These are phyloP conservation scores for Agrochola litura DNA, from an alignment of 2,888 invertebrate genomes.

Conservation along the genomic window DNA sequence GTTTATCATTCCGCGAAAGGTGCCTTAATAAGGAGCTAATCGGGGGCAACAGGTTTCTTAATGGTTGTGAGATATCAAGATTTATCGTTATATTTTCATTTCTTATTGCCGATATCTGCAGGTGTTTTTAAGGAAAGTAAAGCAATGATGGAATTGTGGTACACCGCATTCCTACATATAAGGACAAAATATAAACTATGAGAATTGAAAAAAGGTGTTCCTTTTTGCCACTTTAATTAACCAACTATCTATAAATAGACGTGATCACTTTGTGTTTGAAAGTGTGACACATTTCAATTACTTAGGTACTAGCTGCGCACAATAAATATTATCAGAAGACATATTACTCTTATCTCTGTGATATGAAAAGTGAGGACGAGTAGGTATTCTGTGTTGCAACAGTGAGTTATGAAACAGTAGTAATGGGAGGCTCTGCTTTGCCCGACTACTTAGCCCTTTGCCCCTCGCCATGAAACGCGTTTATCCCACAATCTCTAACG, in stretches of 20 bases:
- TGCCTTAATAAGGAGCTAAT: neutral
- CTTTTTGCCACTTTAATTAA: neutral
- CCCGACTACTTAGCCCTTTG: conserved; percentile 67
- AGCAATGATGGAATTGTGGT: neutral
- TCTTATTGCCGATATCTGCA: neutral
- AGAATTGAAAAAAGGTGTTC: neutral
- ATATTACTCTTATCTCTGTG: conserved; percentile 16
- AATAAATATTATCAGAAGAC: conserved; percentile 17
- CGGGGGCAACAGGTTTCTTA: conserved; percentile 29
- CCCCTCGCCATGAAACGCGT: conserved; percentile 63
- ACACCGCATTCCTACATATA: neutral
- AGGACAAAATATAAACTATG: neutral
- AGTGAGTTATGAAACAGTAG: conserved; percentile 58
- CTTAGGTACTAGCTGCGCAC: neutral
- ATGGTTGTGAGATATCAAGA: conserved; percentile 12
- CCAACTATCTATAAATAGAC: neutral
- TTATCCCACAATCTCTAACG: conserved; percentile 62
- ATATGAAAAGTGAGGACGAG: conserved; percentile 21
- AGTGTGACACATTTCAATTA: conserved; percentile 11
- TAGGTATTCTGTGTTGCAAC: conserved; percentile 26
- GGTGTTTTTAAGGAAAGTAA: neutral
- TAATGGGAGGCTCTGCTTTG: conserved; percentile 44
- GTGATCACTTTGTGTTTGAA: neutral
- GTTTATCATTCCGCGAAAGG: conserved; percentile 8
- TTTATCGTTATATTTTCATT: conserved; percentile 16